phyloP scores from a whole-genome alignment of 2,888 invertebrate species.

The Acrobasis suavella region DNA sequence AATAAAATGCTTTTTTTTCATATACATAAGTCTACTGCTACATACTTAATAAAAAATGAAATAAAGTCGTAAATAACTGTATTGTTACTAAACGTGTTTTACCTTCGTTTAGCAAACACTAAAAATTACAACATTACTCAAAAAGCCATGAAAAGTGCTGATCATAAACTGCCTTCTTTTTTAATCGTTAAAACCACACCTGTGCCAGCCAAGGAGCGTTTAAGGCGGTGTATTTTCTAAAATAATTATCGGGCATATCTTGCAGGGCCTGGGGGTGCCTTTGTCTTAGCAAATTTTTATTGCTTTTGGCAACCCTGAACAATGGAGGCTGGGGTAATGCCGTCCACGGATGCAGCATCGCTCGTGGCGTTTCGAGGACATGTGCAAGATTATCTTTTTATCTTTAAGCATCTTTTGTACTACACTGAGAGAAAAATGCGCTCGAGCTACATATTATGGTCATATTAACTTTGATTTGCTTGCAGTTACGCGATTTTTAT shows the following conservation, averaged over 20 bases:
- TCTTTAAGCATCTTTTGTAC: constrained; percentile 46
- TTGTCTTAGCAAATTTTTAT: constrained; percentile 79
- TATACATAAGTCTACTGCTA: too few species aligned
- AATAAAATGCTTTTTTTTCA: too few species aligned
- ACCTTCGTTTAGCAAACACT: constrained; percentile 15
- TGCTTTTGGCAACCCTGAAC: constrained; percentile 76
- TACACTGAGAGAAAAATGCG: constrained; percentile 17
- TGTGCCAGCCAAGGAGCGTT: constrained; percentile 70
- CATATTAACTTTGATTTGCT: constrained; percentile 18
- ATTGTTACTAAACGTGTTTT: constrained; percentile 5
- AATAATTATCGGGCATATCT: constrained; percentile 78
- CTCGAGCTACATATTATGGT: constrained; percentile 6
- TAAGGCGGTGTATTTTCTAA: constrained; percentile 70
- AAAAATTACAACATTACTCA: constrained; percentile 15
- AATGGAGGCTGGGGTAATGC: constrained; percentile 71
- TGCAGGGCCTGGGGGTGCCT: constrained; percentile 77
- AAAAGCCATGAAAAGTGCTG: constrained; percentile 18
- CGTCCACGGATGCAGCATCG: constrained; percentile 54
- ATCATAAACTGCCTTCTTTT: constrained; percentile 12
- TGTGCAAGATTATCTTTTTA: constrained; percentile 44
- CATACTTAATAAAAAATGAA: background rate
- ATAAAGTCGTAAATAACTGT: constrained; percentile 8
- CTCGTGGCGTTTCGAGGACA: constrained; percentile 55
- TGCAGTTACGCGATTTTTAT: constrained; percentile 15
- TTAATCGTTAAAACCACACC: constrained; percentile 54